phyloP scores from a whole-genome alignment of 2,797 vertebrate species.

The Anabas testudineus region DNA sequence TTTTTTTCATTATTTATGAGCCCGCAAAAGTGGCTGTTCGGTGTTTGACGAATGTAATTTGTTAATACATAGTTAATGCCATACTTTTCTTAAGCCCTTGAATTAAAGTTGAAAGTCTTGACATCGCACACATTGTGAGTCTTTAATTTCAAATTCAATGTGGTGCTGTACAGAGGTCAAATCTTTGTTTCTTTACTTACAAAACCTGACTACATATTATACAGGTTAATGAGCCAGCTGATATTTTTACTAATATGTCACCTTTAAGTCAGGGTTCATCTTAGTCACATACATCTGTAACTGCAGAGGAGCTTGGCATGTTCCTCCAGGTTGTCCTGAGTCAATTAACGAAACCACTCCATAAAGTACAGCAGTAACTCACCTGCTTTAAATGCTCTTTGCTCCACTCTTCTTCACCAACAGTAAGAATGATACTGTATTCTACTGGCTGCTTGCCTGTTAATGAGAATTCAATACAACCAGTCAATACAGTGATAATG shows the following conservation, averaged over 20 bases:
- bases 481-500: constrained; percentile 56
- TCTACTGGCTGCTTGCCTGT: constrained; percentile 41
- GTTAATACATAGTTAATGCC: no score
- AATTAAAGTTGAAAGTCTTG: no score
- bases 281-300: neutral
- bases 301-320: neutral
- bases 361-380: constrained; percentile 18
- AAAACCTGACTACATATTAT: no score
- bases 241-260: neutral
- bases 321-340: neutral
- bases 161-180: no score
- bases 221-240: neutral
- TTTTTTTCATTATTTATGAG: no score
- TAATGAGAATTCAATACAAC: constrained; percentile 65
- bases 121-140: no score
- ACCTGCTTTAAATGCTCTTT: constrained; percentile 25
- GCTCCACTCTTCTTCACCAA: constrained; percentile 20
- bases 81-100: no score
- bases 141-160: no score
- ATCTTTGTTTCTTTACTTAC: no score
- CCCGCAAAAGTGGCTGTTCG: no score
- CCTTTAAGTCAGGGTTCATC: neutral
- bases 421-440: constrained; percentile 23
- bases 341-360: constrained; percentile 1
- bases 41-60: no score